phyloP scores from a whole-genome alignment of 2,888 invertebrate species.

The Tribolium freemani region DNA sequence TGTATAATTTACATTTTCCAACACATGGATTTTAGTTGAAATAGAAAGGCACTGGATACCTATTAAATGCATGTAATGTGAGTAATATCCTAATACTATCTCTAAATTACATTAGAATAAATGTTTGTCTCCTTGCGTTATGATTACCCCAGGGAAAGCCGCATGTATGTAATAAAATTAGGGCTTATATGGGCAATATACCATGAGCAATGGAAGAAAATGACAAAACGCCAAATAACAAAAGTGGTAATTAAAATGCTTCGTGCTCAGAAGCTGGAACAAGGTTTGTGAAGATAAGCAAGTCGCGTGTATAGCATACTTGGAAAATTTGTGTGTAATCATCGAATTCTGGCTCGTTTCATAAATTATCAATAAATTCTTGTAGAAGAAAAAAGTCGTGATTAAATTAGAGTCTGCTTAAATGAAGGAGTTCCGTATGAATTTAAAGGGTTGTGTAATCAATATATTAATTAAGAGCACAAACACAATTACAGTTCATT shows the following conservation, averaged over 20 bases:
- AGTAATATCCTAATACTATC: too few species aligned
- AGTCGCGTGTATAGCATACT: constrained; percentile 21
- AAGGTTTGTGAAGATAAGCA: constrained; percentile 27
- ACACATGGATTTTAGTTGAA: too few species aligned
- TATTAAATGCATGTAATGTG: too few species aligned
- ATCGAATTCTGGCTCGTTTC: constrained; percentile 24
- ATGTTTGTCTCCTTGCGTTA: neutral
- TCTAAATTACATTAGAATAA: too few species aligned
- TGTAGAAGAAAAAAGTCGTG: constrained; percentile 34
- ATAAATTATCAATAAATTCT: constrained; percentile 34
- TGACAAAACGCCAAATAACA: constrained; percentile 34
- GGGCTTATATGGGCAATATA: neutral
- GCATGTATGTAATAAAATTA: neutral
- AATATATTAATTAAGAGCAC: constrained; percentile 67
- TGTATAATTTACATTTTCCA: too few species aligned
- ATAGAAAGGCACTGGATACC: too few species aligned
- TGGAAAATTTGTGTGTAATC: constrained; percentile 23
- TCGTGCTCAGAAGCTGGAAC: constrained; percentile 34
- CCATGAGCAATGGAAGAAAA: constrained; percentile 13
- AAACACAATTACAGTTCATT: constrained; percentile 68
- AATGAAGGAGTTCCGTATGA: constrained; percentile 59
- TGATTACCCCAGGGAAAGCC: neutral
- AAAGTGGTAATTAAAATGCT: constrained; percentile 37
- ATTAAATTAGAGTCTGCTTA: constrained; percentile 54
- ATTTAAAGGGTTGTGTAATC: constrained; percentile 66